Base-by-base conservation (phyloP, 2,113 vertebrate species). In the Eubucco bourcierii region DNA sequence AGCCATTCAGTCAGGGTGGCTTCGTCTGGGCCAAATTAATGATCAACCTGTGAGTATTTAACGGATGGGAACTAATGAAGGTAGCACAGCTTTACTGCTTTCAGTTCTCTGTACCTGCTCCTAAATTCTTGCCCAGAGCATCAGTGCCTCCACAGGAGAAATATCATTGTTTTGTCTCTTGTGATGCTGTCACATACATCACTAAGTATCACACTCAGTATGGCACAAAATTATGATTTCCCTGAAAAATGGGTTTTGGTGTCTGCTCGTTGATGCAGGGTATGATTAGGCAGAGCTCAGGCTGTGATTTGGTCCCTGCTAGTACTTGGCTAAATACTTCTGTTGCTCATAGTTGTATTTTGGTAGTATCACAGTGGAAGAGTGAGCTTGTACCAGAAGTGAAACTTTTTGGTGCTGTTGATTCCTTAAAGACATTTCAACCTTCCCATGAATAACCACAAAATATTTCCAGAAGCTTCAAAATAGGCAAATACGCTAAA, bases 41-140 rank as follows among this genome's bases (percentile, higher is more conserved):
- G 80, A 83, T 92, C 60, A 47, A 60, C 52, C 75, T 21, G 10
- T 37, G 64, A 27, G 65, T 96, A 93, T 94, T 80, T 94, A 93
- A 91, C 64, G 63, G 18, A 0, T 76, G 29, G 58, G 58, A 90
- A 67, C 87, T 90, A 84, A 84, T 90, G 76, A 37, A 89, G 76
- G 77, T 95, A 81, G 66, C 72, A 64, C 77, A 78, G 60, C 37
- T 90, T 75, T 92, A 20, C 55, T 79, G 64, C 81, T 89, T 89
- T 84, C 67, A 73, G 3, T 84, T 63, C 37, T 47, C 56, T 61
- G 2, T 31, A 63, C 70, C 39, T 34, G 59, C 39, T 88, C 75
- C 66, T 60, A 59, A 17, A 20, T 47, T 81, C 74, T 88, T 93
- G 71, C 77, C 90, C 52, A 92, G 64, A 95, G 68, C 87, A 74